Percentiles rank a stretch among this genome's conserved stretches.
Evolutionary conservation across 2,113 vertebrate species (phyloP).

Genomic region (Melospiza georgiana): DNA sequence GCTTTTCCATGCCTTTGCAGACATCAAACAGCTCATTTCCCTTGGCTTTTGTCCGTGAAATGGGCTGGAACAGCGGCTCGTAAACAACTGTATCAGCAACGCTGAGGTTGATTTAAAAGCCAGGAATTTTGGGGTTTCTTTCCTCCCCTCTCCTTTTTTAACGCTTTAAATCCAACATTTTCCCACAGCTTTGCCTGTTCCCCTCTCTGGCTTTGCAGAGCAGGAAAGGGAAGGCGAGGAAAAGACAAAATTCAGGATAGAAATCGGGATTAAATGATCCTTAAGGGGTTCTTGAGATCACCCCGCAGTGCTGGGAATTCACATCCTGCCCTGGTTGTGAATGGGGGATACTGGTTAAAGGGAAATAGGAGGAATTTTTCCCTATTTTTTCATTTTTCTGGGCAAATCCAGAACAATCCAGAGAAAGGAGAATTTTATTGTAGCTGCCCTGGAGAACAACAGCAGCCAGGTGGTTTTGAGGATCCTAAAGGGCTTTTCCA

Average conservation of each 20-base stretch:
- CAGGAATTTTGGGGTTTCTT: background rate
- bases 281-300: background rate
- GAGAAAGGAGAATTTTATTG: background rate
- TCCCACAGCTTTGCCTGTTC: background rate
- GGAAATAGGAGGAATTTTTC: background rate
- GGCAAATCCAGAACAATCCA: background rate
- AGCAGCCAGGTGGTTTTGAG: background rate
- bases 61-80: constrained; percentile 40
- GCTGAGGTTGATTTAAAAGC: constrained; percentile 1
- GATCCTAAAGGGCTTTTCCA: background rate
- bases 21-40: constrained; percentile 16
- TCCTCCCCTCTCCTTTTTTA: background rate
- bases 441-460: background rate
- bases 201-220: background rate
- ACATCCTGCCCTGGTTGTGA: background rate
- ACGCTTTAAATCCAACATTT: background rate
- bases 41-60: constrained; percentile 48
- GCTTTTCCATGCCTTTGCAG: background rate
- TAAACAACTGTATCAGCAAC: constrained; percentile 47
- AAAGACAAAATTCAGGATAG: fast-evolving
- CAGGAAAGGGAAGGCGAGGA: background rate
- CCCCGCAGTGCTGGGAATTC: background rate
- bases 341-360: too few relatives aligned
- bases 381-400: fast-evolving
- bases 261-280: background rate